Conservation (phyloP, 23 tunicate genomes). For the Clavelina lepadiformis region DNA sequence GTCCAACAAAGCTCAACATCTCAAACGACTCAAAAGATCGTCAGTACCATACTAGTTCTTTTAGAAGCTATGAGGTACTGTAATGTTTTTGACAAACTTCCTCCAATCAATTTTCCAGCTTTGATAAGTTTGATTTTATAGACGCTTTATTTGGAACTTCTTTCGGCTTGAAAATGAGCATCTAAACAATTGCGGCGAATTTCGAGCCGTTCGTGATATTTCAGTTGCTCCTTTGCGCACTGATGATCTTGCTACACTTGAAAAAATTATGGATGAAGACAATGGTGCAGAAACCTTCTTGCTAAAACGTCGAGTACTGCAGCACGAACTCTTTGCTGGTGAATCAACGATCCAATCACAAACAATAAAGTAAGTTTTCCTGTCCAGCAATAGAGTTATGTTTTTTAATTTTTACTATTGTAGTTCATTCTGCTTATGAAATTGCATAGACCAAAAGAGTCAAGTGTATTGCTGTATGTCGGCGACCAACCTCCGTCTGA, state of each 20-base stretch:
- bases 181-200: constrained; percentile 99
- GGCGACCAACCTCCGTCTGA: too few species aligned
- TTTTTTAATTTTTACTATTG: too few species aligned
- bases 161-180: constrained; percentile 99
- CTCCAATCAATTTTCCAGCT: too few species aligned
- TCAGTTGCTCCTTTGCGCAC: constrained; percentile 84
- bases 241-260: constrained; percentile 68
- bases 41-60: constrained; percentile 25
- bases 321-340: not conserved
- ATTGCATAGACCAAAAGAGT: too few species aligned
- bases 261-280: constrained; percentile 69
- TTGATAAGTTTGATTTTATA: too few species aligned
- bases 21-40: not conserved
- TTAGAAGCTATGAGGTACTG: constrained; percentile 78
- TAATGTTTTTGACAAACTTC: too few species aligned
- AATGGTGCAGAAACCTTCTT: constrained; percentile 50
- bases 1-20: constrained; percentile 25
- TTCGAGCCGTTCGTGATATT: constrained; percentile 96
- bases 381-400: too few species aligned
- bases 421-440: too few species aligned
- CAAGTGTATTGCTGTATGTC: too few species aligned
- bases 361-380: too few species aligned
- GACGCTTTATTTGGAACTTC: constrained; percentile 97
- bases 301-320: constrained; percentile 4
- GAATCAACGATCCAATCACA: too few species aligned